Conservation (phyloP, 2,888 invertebrate genomes). For the Acronicta psi region DNA sequence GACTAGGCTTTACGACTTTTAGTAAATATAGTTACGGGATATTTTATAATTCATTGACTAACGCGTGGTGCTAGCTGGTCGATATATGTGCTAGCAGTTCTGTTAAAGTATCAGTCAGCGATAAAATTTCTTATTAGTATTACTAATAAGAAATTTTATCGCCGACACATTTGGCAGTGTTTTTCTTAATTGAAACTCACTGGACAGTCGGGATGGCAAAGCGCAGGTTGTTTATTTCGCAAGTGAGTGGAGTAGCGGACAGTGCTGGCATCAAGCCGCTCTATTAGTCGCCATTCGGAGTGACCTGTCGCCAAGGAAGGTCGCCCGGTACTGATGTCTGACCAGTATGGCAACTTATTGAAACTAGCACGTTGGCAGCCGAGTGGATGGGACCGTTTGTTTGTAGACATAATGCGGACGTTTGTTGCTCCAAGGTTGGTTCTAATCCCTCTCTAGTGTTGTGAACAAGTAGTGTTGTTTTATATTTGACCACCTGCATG, state of each 20-base stretch:
- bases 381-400: slow-evolving; percentile 58
- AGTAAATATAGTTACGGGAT: too few relatives aligned
- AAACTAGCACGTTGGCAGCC: slow-evolving; percentile 59
- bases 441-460: slow-evolving; percentile 2
- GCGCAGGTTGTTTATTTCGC: slow-evolving; percentile 59
- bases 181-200: background rate
- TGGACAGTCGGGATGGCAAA: slow-evolving; percentile 35
- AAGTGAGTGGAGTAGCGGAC: slow-evolving; percentile 49
- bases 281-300: slow-evolving; percentile 71
- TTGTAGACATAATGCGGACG: background rate
- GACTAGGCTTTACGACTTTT: too few relatives aligned
- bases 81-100: too few relatives aligned
- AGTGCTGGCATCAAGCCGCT: slow-evolving; percentile 60
- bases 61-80: too few relatives aligned
- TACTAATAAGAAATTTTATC: too few relatives aligned
- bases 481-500: background rate
- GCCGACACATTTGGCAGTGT: background rate
- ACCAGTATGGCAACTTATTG: slow-evolving; percentile 80
- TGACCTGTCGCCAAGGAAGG: slow-evolving; percentile 85
- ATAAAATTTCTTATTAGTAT: too few relatives aligned
- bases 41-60: too few relatives aligned
- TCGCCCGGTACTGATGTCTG: slow-evolving; percentile 80
- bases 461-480: background rate
- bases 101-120: too few relatives aligned
- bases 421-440: slow-evolving; percentile 4